Percentiles rank a stretch among this genome's conserved stretches.
These are phyloP conservation scores for Bubo scandiacus DNA, from an alignment of 2,113 vertebrate species.

Conservation along the genomic window DNA sequence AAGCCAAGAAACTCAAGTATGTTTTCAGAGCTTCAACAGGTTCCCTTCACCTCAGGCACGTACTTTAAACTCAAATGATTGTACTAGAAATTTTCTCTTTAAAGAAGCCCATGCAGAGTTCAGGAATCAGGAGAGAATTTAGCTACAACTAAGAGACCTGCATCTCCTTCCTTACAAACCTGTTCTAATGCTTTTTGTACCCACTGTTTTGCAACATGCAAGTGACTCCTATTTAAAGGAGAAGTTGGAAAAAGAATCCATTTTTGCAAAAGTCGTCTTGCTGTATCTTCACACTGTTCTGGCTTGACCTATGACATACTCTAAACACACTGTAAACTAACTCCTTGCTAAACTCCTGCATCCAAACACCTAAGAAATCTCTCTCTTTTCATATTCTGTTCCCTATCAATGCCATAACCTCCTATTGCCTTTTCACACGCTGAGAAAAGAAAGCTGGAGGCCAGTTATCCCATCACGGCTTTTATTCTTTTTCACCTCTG, in stretches of 20 bases:
- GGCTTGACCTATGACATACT: background rate
- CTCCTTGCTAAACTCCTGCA: background rate
- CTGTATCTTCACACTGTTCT: background rate
- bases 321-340: accelerated
- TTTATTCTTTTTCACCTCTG: background rate
- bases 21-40: background rate
- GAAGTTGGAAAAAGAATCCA: background rate
- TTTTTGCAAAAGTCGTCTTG: background rate
- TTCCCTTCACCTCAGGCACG: background rate
- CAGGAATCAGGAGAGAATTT: background rate
- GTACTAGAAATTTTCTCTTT: background rate
- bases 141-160: background rate
- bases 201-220: background rate
- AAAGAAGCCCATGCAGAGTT: background rate
- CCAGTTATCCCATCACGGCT: background rate
- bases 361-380: background rate
- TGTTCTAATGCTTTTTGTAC: background rate
- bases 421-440: background rate
- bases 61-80: background rate
- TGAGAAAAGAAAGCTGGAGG: background rate
- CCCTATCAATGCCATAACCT: background rate
- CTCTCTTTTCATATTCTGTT: background rate
- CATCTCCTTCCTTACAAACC: background rate
- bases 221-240: background rate
- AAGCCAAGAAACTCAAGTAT: background rate